A percentile compares a stretch with the other conserved stretches of the same genome.
Evolutionary conservation across 2,797 vertebrate species (phyloP).

Genomic region (Poeciliopsis turneri): DNA sequence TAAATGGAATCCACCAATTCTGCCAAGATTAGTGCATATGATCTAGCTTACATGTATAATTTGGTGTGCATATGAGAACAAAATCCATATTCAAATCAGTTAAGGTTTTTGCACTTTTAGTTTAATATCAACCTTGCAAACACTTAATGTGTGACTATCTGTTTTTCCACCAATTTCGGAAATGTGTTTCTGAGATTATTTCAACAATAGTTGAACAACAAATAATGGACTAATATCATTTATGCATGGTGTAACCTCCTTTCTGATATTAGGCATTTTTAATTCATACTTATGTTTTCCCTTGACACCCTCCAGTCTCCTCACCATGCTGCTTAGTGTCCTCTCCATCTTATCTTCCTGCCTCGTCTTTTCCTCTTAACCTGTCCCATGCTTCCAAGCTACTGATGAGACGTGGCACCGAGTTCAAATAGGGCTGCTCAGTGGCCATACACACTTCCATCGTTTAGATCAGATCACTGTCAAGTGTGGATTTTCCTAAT

Average conservation of each 20-base stretch:
- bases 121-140: not conserved
- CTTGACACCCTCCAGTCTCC: constrained; percentile 3
- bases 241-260: not conserved
- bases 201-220: not conserved
- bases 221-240: not conserved
- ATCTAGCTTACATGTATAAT: not conserved
- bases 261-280: not conserved
- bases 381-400: constrained; percentile 15
- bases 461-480: constrained; percentile 66
- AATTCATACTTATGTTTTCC: not conserved
- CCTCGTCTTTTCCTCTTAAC: constrained; percentile 59
- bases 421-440: constrained; percentile 74
- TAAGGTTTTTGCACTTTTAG: not conserved
- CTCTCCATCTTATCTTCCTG: constrained; percentile 42
- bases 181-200: not conserved
- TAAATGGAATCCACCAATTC: too few species aligned
- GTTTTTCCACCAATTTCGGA: not conserved
- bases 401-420: constrained; percentile 71
- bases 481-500: constrained; percentile 68
- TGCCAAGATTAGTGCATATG: not conserved
- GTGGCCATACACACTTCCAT: constrained; percentile 55
- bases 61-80: not conserved
- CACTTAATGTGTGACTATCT: not conserved
- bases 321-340: constrained; percentile 32
- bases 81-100: not conserved